Conservation (phyloP, 2,888 invertebrate species). For the Tenthredo livida region DNA sequence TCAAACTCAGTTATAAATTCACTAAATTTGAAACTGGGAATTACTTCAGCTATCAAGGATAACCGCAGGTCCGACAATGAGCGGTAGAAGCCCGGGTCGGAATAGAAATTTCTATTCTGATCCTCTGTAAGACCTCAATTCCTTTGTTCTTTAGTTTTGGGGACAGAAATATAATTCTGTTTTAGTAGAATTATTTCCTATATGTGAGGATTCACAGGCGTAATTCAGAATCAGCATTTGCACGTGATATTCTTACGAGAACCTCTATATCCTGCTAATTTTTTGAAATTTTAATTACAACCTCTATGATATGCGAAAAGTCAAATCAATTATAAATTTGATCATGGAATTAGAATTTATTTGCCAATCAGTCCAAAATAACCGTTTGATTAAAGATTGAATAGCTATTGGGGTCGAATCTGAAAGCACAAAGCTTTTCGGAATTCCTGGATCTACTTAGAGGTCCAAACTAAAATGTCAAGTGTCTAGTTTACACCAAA, state of each 20-base stretch:
- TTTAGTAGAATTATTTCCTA: background rate
- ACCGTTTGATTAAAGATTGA: no score
- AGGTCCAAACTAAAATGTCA: background rate
- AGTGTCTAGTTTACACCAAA: background rate
- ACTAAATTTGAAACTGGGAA: background rate
- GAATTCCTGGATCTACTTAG: background rate
- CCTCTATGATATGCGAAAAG: no score
- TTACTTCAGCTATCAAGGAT: background rate
- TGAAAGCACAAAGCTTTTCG: no score
- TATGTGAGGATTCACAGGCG: background rate
- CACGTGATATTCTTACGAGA: background rate
- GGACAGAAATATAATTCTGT: background rate
- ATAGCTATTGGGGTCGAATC: no score
- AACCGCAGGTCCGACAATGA: background rate
- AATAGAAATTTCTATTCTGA: background rate
- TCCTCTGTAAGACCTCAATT: background rate
- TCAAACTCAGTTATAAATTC: background rate
- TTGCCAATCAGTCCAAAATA: no score
- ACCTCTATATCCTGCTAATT: background rate
- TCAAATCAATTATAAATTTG: no score
- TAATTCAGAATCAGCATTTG: background rate
- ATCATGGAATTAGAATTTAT: no score
- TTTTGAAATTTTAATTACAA: background rate
- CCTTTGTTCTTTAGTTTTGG: background rate
- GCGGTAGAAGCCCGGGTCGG: background rate